phyloP scores from a whole-genome alignment of 2,113 vertebrate genomes.

The Chitala chitala region DNA sequence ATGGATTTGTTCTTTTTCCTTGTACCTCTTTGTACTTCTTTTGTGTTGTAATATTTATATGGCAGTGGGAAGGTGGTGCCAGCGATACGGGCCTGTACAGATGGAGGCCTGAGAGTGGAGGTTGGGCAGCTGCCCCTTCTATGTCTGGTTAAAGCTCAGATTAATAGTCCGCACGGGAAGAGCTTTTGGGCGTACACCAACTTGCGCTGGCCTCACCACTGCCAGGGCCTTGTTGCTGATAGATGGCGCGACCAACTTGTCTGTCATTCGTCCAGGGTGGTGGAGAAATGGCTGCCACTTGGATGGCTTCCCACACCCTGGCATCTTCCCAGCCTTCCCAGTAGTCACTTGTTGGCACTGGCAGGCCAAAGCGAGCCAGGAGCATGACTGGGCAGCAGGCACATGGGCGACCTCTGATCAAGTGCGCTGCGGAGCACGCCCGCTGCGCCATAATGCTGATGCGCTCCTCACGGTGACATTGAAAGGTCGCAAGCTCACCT shows the following conservation, averaged over 20 bases:
- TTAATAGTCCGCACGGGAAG: slow-evolving; percentile 37
- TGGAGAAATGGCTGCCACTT: slow-evolving; percentile 19
- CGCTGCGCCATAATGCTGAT: background rate
- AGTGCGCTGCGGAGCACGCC: background rate
- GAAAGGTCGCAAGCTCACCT: background rate
- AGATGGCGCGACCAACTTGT: slow-evolving; percentile 6
- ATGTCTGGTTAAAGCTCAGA: slow-evolving; percentile 39
- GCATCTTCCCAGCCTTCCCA: too few species aligned
- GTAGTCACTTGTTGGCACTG: background rate
- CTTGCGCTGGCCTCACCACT: slow-evolving; percentile 23
- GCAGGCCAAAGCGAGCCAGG: background rate
- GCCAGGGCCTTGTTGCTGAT: slow-evolving; percentile 43
- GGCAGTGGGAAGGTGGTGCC: background rate
- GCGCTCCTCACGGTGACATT: slow-evolving; percentile 1
- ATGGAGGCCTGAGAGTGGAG: slow-evolving; percentile 32
- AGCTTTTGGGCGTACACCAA: slow-evolving; percentile 14
- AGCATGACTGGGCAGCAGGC: background rate
- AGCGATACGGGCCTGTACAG: background rate
- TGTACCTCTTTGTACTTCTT: background rate
- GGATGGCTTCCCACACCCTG: background rate
- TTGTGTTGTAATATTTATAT: slow-evolving; percentile 9
- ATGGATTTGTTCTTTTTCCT: background rate
- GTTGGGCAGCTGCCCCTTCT: slow-evolving; percentile 31
- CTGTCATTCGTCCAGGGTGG: background rate
- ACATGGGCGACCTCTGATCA: background rate